Evolutionary conservation across 2,797 vertebrate species (phyloP), one percentile per base, ranked within the genome.

Genomic region (Ctenopoma multispine): DNA sequence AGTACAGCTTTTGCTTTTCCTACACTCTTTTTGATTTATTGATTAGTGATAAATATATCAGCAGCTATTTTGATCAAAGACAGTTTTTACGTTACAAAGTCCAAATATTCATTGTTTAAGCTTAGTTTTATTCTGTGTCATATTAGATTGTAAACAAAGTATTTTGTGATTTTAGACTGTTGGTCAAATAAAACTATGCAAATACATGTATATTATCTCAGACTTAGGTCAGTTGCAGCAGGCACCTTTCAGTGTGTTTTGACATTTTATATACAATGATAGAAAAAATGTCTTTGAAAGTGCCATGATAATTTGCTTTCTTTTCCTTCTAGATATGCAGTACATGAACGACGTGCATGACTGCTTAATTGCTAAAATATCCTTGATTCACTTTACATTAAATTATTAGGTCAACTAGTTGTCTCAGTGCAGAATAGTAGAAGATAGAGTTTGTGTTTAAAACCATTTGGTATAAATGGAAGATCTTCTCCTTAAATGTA

Each of bases 401-500:
- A 46, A 48, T 46, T 13, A 40, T 69, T 59, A 43, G 38, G 55
- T 51, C n/a, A 46, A 9, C 21, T 36, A 7, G n/a, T 46, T 11
- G 4, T 10, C 12, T 1, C 47, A n/a, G 5, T 24, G 41, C n/a
- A 24, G 12, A 44, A 59, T 23, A 49, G 2, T 23, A 20, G 34
- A 36, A 51, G 23, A 5, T 13, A 2, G 17, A 34, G 9, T 13
- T 53, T 72, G 7, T 50, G 4, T 55, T 72, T 64, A 65, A 41
- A 57, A 51, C 41, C 24, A 38, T 47, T 38, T 7, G 48, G 29
- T 11, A 49, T 67, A 38, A 79, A 56, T 60, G 44, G 20, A 66
- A 60, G 8, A 66, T n/a, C 12, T 14, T 51, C 29, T 56, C 14
- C 31, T 38, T 53, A 51, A 61, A 74, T 71, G 48, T 40, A 51